Percentiles rank a stretch among this genome's conserved stretches.
These are phyloP conservation scores for Seriola aureovittata DNA, from an alignment of 2,113 vertebrate species.

Conservation along the genomic window DNA sequence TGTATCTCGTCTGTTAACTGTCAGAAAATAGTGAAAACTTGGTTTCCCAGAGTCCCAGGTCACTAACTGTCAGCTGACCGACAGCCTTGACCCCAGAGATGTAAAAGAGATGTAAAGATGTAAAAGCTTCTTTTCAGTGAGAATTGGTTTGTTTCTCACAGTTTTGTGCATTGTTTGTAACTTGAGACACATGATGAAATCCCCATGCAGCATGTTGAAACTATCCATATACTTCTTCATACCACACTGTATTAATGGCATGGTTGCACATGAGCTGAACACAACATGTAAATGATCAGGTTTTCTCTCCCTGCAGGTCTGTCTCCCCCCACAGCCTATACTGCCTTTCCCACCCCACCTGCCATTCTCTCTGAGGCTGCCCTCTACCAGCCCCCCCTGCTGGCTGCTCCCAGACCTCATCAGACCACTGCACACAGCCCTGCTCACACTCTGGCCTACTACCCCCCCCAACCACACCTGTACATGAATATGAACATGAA, in stretches of 20 bases:
- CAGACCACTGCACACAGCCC: constrained; percentile 83
- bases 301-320: constrained; percentile 85
- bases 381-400: constrained; percentile 91
- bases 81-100: too few relatives aligned
- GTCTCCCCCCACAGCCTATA: constrained; percentile 91
- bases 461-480: constrained; percentile 91
- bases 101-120: too few relatives aligned
- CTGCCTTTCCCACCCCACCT: constrained; percentile 91
- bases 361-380: constrained; percentile 91
- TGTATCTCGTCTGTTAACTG: too few relatives aligned
- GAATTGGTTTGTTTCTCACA: background rate
- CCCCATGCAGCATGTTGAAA: background rate
- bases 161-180: background rate
- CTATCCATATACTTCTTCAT: background rate
- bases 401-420: constrained; percentile 89
- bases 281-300: background rate
- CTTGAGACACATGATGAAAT: background rate
- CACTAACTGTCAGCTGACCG: too few relatives aligned
- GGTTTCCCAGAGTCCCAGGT: too few relatives aligned
- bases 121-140: background rate
- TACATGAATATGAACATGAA: constrained; percentile 95
- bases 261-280: background rate
- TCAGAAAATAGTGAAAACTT: too few relatives aligned
- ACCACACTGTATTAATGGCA: background rate
- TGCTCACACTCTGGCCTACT: constrained; percentile 91